Evolutionary conservation across 2,888 invertebrate species (phyloP).

Genomic region (Brachynemurus nebulosus): DNA sequence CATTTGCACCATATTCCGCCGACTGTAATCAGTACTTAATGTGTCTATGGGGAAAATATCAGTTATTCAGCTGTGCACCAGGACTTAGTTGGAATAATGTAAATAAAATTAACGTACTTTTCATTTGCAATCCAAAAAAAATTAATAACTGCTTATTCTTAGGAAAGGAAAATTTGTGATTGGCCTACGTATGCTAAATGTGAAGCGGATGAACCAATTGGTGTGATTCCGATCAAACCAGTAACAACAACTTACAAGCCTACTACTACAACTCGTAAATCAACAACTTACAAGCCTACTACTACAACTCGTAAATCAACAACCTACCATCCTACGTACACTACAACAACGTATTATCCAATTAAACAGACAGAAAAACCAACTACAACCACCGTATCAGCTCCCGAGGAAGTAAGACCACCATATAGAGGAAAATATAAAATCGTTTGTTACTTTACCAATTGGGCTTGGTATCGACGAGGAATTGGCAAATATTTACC

Average conservation of each 20-base stretch:
- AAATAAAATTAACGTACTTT: conserved; percentile 19
- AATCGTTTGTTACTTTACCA: conserved; percentile 82
- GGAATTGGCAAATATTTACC: conserved; percentile 72
- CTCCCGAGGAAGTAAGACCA: conserved; percentile 33
- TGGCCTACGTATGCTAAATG: conserved; percentile 57
- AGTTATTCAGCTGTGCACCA: conserved; percentile 53
- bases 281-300: conserved; percentile 20
- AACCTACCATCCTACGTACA: conserved; percentile 21
- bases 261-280: conserved; percentile 9
- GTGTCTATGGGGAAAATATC: conserved; percentile 66
- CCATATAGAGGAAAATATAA: conserved; percentile 54
- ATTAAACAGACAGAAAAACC: conserved; percentile 19
- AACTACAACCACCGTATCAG: conserved; percentile 28
- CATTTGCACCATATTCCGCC: conserved; percentile 46
- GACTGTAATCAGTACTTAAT: conserved; percentile 63
- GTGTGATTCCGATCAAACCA: conserved; percentile 9
- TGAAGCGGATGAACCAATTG: conserved; percentile 19
- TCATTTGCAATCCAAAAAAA: conserved; percentile 4
- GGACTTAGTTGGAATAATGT: conserved; percentile 64
- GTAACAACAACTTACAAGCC: conserved; percentile 13
- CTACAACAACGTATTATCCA: conserved; percentile 23
- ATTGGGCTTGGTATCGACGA: conserved; percentile 86
- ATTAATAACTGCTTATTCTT: conserved; percentile 15
- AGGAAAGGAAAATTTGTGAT: conserved; percentile 52
- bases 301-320: conserved; percentile 23